phyloP scores from a whole-genome alignment of 2,113 vertebrate genomes.

The Syngnathus typhle region DNA sequence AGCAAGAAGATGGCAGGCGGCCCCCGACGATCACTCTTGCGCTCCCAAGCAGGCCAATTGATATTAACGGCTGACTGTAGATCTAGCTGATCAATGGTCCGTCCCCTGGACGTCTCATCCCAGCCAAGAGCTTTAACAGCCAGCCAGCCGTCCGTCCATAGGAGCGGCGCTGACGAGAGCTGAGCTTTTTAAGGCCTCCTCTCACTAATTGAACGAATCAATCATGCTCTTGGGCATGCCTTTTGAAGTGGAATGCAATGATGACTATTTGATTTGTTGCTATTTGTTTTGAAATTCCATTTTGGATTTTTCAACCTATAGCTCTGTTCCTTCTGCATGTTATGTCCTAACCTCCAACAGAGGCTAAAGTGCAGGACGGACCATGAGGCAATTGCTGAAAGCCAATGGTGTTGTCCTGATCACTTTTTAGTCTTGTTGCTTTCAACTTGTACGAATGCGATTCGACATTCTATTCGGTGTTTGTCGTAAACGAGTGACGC shows the following conservation, averaged over 20 bases:
- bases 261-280: not conserved
- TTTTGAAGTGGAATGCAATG: not conserved
- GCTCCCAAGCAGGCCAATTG: not conserved
- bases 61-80: not conserved
- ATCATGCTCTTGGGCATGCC: slow-evolving; percentile 25
- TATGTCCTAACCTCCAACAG: not conserved
- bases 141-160: slow-evolving; percentile 50
- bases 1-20: not conserved
- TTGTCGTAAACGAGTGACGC: not conserved
- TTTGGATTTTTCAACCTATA: not conserved
- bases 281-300: not conserved
- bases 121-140: slow-evolving; percentile 60
- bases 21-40: not conserved
- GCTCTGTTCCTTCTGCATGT: not conserved
- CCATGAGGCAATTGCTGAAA: slow-evolving; percentile 7
- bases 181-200: slow-evolving; percentile 48
- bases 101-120: slow-evolving; percentile 41
- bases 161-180: slow-evolving; percentile 12
- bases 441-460: not conserved
- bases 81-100: slow-evolving; percentile 16
- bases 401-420: not conserved
- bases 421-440: not conserved
- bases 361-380: too few relatives aligned
- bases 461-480: not conserved
- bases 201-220: slow-evolving; percentile 30